These are phyloP conservation scores for Dermolepida albohirtum DNA, from an alignment of 2,888 invertebrate species.

Conservation along the genomic window DNA sequence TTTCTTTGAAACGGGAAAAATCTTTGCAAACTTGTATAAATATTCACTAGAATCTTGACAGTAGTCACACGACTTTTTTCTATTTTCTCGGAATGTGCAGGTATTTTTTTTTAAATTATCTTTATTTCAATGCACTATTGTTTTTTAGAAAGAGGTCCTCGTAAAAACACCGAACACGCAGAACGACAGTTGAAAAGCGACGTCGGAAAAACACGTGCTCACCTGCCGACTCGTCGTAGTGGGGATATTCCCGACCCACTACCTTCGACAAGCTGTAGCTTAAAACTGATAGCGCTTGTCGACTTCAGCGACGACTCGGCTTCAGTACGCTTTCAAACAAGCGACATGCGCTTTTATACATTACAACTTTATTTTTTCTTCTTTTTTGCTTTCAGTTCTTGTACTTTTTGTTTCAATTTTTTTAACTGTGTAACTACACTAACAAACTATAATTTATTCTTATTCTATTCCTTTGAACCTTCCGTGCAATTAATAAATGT, in stretches of 20 bases:
- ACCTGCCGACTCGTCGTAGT: not conserved
- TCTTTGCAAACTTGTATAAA: too few relatives aligned
- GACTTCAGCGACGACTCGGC: constrained; percentile 16
- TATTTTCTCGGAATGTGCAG: too few relatives aligned
- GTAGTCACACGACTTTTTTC: too few relatives aligned
- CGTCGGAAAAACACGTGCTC: constrained; percentile 21
- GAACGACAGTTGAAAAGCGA: not conserved
- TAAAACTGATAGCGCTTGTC: constrained; percentile 35
- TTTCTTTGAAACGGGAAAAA: too few relatives aligned
- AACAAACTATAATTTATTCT: not conserved
- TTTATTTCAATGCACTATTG: too few relatives aligned
- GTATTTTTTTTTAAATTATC: too few relatives aligned
- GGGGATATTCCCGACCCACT: constrained; percentile 11
- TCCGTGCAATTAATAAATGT: too few relatives aligned
- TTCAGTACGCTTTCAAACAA: constrained; percentile 21
- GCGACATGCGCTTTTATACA: constrained; percentile 42
- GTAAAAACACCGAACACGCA: too few relatives aligned
- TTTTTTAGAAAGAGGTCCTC: too few relatives aligned
- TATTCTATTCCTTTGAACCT: too few relatives aligned
- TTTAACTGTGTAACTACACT: not conserved
- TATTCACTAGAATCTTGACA: too few relatives aligned
- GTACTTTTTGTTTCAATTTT: constrained; percentile 8
- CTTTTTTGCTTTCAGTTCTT: not conserved
- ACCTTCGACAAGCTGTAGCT: constrained; percentile 24
- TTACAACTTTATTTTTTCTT: constrained; percentile 24